A percentile compares a stretch with the other conserved stretches of the same genome.
phyloP scores from a whole-genome alignment of 1,140 invertebrate species.

The Cherax destructor region DNA sequence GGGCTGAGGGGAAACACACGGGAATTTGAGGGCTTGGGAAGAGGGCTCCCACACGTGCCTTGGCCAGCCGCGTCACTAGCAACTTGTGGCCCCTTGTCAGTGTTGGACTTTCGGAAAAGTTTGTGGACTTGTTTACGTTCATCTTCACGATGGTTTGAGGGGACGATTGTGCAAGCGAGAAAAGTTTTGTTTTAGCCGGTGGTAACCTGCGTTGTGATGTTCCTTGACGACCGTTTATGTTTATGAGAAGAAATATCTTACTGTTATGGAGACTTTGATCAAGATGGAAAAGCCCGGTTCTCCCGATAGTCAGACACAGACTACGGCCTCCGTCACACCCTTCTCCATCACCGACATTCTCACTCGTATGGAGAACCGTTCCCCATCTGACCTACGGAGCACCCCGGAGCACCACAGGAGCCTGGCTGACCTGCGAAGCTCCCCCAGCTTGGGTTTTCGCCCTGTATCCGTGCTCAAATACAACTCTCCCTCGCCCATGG shows the following conservation, averaged over 20 bases:
- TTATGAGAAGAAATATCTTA: background rate
- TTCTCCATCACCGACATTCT: constrained; percentile 72
- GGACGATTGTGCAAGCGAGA: background rate
- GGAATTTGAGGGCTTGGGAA: constrained; percentile 11
- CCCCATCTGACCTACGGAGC: constrained; percentile 45
- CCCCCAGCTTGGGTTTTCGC: constrained; percentile 45
- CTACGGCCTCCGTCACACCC: constrained; percentile 64
- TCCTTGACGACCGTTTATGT: background rate
- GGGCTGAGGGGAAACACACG: constrained; percentile 31
- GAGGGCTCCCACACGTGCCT: background rate
- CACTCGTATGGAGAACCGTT: constrained; percentile 71
- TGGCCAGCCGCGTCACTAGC: background rate
- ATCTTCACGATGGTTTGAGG: background rate
- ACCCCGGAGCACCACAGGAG: constrained; percentile 49
- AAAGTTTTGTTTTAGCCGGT: background rate
- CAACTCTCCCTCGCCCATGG: constrained; percentile 56
- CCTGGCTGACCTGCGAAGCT: constrained; percentile 40
- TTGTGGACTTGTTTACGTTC: background rate
- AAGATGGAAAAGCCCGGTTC: constrained; percentile 63
- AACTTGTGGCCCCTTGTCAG: constrained; percentile 9
- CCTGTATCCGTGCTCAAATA: constrained; percentile 60
- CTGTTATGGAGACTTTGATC: constrained; percentile 61
- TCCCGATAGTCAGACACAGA: constrained; percentile 60
- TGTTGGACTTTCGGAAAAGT: background rate
- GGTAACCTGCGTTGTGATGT: background rate